Evolutionary conservation across 2,797 vertebrate genomes (phyloP).

Genomic region (Epinephelus awoara): DNA sequence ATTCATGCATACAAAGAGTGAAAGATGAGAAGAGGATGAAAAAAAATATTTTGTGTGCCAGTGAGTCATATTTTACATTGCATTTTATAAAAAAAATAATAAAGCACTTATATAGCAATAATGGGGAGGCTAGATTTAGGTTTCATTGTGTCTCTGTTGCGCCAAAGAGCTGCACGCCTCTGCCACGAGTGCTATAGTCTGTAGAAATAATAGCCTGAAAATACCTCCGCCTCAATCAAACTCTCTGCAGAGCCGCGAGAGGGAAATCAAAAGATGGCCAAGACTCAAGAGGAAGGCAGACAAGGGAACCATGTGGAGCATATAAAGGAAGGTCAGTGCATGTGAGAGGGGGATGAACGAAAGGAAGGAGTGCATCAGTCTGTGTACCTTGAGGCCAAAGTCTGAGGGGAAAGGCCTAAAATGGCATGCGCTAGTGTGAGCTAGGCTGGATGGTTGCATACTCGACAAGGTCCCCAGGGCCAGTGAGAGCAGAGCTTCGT

Average conservation of each 20-base stretch:
- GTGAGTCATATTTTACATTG: slow-evolving; percentile 15
- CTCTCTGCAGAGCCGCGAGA: slow-evolving; percentile 42
- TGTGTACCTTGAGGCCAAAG: slow-evolving; percentile 93
- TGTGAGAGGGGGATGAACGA: slow-evolving; percentile 63
- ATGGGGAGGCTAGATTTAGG: slow-evolving; percentile 18
- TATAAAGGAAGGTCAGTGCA: slow-evolving; percentile 49
- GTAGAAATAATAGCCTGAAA: slow-evolving; percentile 48
- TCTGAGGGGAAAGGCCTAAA: slow-evolving; percentile 90
- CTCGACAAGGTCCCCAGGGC: slow-evolving; percentile 93
- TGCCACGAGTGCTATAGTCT: slow-evolving; percentile 2
- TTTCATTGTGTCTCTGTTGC: slow-evolving; percentile 13
- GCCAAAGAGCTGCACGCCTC: background rate
- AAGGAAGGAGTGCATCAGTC: slow-evolving; percentile 74
- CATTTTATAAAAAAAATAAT: slow-evolving; percentile 27
- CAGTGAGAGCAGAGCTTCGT: slow-evolving; percentile 88
- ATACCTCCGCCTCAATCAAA: slow-evolving; percentile 41
- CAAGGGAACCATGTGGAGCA: slow-evolving; percentile 56
- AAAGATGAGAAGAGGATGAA: slow-evolving; percentile 21
- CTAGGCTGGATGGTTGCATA: slow-evolving; percentile 96
- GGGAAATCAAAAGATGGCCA: slow-evolving; percentile 51
- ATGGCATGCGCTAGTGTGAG: slow-evolving; percentile 91
- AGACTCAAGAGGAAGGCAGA: slow-evolving; percentile 54
- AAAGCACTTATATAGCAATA: slow-evolving; percentile 15
- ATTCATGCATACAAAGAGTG: slow-evolving; percentile 53
- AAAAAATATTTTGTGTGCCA: background rate